Conservation (phyloP, 2,888 invertebrate species). For the Nemotelus nigrinus region DNA sequence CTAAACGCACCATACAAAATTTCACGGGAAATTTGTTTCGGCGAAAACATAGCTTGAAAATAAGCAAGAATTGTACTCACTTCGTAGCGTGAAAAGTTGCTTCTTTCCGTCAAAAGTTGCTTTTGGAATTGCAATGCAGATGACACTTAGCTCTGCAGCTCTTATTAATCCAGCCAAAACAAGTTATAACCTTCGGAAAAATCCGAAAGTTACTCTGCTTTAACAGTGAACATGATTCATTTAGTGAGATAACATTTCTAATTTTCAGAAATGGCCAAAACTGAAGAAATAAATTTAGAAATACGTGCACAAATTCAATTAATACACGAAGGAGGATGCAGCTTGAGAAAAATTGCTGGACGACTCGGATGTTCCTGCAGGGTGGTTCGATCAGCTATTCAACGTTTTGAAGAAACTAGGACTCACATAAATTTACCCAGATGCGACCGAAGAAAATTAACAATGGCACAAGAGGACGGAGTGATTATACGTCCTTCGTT, state of each 20-base stretch:
- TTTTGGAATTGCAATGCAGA: too few relatives aligned
- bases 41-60: too few relatives aligned
- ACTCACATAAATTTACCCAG: constrained; percentile 8
- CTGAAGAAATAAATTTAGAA: constrained; percentile 4
- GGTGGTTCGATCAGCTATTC: constrained; percentile 6
- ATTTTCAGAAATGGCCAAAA: constrained; percentile 16
- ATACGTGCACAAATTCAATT: neutral
- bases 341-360: constrained; percentile 19
- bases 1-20: too few relatives aligned
- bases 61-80: too few relatives aligned
- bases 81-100: too few relatives aligned
- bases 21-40: too few relatives aligned
- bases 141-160: too few relatives aligned
- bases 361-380: neutral
- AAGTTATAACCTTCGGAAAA: too few relatives aligned
- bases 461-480: neutral
- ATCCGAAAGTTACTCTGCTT: neutral
- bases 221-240: constrained; percentile 8
- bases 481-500: neutral
- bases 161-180: too few relatives aligned
- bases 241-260: constrained; percentile 11
- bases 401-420: neutral
- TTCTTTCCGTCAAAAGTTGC: too few relatives aligned
- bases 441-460: neutral
- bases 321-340: neutral